Evolutionary conservation across 2,797 vertebrate genomes (phyloP).

Genomic region (Chaetodon trifasciatus): DNA sequence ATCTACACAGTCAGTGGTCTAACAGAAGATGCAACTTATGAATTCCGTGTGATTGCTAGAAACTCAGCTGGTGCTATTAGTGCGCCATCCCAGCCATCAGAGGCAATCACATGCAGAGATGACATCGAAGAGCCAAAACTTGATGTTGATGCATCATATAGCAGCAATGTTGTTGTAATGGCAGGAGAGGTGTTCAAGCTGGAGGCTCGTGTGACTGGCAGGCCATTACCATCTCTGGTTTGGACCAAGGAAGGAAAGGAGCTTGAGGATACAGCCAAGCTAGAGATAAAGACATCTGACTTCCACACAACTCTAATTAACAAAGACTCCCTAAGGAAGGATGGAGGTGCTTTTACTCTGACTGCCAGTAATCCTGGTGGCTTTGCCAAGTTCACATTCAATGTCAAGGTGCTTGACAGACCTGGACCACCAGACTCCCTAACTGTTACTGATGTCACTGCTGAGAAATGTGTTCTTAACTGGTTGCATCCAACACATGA

Average conservation of each 20-base stretch:
- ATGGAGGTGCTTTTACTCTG: slow-evolving; percentile 92
- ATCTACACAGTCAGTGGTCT: slow-evolving; percentile 97
- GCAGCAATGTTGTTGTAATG: slow-evolving; percentile 92
- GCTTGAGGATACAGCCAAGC: slow-evolving; percentile 92
- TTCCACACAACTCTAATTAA: slow-evolving; percentile 92
- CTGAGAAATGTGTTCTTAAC: slow-evolving; percentile 96
- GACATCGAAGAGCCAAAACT: slow-evolving; percentile 96
- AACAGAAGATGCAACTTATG: slow-evolving; percentile 95
- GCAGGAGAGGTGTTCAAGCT: slow-evolving; percentile 97
- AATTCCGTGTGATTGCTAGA: slow-evolving; percentile 96
- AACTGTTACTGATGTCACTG: slow-evolving; percentile 90
- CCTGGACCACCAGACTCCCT: slow-evolving; percentile 97
- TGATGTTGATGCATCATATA: slow-evolving; percentile 93
- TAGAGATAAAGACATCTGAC: slow-evolving; percentile 95
- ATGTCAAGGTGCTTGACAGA: slow-evolving; percentile 96
- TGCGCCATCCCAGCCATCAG: slow-evolving; percentile 94
- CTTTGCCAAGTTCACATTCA: slow-evolving; percentile 96
- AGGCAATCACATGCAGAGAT: slow-evolving; percentile 95
- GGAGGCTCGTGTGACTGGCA: slow-evolving; percentile 93
- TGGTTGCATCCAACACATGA: slow-evolving; percentile 97
- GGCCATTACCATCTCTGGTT: slow-evolving; percentile 92
- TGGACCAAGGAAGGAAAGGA: slow-evolving; percentile 99
- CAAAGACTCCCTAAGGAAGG: slow-evolving; percentile 94
- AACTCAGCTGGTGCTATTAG: slow-evolving; percentile 96
- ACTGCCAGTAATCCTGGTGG: slow-evolving; percentile 98